Conservation (phyloP, 2,888 invertebrate genomes). For the Andrena bucephala region DNA sequence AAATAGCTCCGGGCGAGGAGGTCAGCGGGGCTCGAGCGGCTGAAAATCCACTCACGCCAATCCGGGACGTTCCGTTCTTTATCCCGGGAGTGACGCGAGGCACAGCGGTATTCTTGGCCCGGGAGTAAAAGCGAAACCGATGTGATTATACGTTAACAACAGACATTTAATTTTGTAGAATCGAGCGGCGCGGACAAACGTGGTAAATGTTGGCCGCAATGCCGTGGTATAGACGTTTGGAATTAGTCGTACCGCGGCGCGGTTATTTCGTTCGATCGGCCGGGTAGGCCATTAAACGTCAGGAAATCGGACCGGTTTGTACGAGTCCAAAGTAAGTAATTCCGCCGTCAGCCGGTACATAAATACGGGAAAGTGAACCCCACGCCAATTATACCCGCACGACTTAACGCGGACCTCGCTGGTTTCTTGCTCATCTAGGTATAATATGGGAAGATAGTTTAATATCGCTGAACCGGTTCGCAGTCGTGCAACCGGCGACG, state of each 20-base stretch:
- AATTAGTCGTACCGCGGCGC: constrained; percentile 45
- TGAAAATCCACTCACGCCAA: neutral
- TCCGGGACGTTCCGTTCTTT: neutral
- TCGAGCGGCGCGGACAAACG: constrained; percentile 17
- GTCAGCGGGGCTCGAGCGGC: neutral
- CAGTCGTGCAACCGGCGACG: constrained; percentile 11
- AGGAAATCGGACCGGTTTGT: constrained; percentile 63
- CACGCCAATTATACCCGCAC: constrained; percentile 33
- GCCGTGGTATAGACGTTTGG: constrained; percentile 11
- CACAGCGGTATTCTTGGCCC: too few relatives aligned
- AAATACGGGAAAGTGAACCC: constrained; percentile 32
- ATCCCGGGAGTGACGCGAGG: neutral
- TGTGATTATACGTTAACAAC: constrained; percentile 36
- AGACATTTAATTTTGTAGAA: constrained; percentile 43
- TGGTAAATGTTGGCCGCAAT: constrained; percentile 36
- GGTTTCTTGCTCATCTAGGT: neutral
- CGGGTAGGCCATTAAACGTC: constrained; percentile 33
- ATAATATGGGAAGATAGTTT: constrained; percentile 45
- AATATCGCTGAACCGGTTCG: constrained; percentile 46
- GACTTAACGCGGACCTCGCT: constrained; percentile 10
- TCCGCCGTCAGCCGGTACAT: neutral
- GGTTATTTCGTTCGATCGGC: constrained; percentile 36
- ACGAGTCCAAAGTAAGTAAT: constrained; percentile 23
- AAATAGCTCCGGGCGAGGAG: neutral
- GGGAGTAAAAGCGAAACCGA: neutral